A percentile compares a stretch with the other conserved stretches of the same genome.
phyloP scores from a whole-genome alignment of 2,797 vertebrate species.

The Cynodonichthys magdalenae region DNA sequence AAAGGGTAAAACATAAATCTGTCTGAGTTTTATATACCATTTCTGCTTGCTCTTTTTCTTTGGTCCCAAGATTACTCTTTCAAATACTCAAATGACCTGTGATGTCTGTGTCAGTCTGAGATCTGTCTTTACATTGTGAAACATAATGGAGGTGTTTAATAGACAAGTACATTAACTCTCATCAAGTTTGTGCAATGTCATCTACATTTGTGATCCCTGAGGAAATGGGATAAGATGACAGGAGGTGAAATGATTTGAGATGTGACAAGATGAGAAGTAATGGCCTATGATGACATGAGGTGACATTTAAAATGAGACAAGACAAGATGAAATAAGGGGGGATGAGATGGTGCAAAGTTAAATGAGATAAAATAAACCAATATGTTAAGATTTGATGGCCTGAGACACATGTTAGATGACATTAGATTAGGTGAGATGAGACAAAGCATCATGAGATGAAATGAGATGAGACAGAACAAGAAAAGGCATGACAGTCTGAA shows the following conservation, averaged over 20 bases:
- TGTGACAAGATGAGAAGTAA: background rate
- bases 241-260: no score
- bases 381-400: background rate
- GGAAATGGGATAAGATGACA: background rate
- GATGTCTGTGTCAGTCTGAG: slow-evolving; percentile 23
- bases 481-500: background rate
- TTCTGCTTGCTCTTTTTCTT: background rate
- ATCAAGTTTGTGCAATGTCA: no score
- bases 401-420: no score
- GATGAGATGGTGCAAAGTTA: background rate
- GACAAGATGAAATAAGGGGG: background rate
- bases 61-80: slow-evolving; percentile 10
- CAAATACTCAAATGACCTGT: slow-evolving; percentile 3
- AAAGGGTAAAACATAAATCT: background rate
- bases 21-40: background rate
- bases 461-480: background rate
- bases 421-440: background rate
- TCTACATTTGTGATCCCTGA: no score
- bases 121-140: background rate
- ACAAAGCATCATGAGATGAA: no score
- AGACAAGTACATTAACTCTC: background rate
- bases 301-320: background rate
- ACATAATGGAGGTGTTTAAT: background rate
- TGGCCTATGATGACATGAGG: no score
- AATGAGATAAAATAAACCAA: background rate